Evolutionary conservation across 1,140 invertebrate species (phyloP).

Genomic region (Calephelis virginiensis): DNA sequence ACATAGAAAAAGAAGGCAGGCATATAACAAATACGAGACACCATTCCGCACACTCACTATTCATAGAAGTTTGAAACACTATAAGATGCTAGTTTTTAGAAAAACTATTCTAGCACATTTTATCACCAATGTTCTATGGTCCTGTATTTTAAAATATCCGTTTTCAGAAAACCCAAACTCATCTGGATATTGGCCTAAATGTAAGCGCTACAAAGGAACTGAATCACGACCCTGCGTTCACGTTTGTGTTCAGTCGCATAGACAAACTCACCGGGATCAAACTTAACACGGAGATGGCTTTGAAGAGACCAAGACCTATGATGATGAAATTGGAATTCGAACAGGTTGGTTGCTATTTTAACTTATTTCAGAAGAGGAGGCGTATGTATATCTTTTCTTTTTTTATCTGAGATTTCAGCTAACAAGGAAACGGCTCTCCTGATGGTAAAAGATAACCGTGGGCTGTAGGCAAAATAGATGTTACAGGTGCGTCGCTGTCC

Average conservation of each 20-base stretch:
- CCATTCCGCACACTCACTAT: too few species aligned
- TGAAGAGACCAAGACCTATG: conserved; percentile 53
- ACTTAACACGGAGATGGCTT: conserved; percentile 52
- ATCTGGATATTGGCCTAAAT: conserved; percentile 66
- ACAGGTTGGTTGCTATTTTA: conserved; percentile 45
- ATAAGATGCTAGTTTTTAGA: too few species aligned
- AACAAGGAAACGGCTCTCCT: too few species aligned
- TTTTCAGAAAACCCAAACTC: conserved; percentile 66
- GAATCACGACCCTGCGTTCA: conserved; percentile 50
- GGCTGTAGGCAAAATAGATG: too few species aligned
- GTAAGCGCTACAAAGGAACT: conserved; percentile 53
- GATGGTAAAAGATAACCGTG: too few species aligned
- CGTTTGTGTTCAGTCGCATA: conserved; percentile 50
- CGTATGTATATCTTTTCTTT: not conserved
- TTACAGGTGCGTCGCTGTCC: too few species aligned
- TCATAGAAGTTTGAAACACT: too few species aligned
- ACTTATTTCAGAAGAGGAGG: too few species aligned
- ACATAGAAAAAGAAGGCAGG: too few species aligned
- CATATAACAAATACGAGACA: too few species aligned
- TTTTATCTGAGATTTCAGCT: not conserved
- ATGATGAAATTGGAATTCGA: conserved; percentile 59
- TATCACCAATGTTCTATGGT: not conserved
- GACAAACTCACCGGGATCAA: conserved; percentile 63
- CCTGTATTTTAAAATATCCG: not conserved
- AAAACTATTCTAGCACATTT: not conserved